Conservation (phyloP, 2,888 invertebrate species). For the Dione vanillae region DNA sequence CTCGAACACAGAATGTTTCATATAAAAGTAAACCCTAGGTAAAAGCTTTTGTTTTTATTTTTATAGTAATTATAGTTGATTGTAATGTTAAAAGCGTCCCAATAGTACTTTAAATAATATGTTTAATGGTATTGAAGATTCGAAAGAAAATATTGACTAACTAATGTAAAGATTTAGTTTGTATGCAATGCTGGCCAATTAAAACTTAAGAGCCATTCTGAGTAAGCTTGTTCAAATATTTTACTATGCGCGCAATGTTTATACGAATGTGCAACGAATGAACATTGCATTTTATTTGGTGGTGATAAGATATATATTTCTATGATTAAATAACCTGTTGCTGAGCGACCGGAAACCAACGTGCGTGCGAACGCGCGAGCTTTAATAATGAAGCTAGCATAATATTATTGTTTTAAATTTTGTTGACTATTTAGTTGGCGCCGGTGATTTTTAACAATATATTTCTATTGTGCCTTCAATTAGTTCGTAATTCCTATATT, state of each 20-base stretch:
- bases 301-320: conserved; percentile 51
- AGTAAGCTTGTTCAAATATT: conserved; percentile 51
- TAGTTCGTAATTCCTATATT: conserved; percentile 19
- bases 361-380: conserved; percentile 61
- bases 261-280: conserved; percentile 19
- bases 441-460: conserved; percentile 45
- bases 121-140: not conserved
- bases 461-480: conserved; percentile 32
- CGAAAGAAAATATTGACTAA: conserved; percentile 12
- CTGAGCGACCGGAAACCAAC: conserved; percentile 59
- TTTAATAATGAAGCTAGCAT: conserved; percentile 56
- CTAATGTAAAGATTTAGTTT: conserved; percentile 29
- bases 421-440: conserved; percentile 37
- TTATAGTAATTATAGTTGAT: not conserved
- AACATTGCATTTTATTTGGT: conserved; percentile 51
- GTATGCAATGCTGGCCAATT: conserved; percentile 68
- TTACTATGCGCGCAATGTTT: conserved; percentile 45
- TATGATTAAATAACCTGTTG: conserved; percentile 43
- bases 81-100: not conserved
- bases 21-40: too few relatives aligned
- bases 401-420: conserved; percentile 46
- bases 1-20: too few relatives aligned
- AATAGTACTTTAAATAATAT: conserved; percentile 4
- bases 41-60: too few relatives aligned
- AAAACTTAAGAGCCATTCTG: conserved; percentile 57